Percentiles rank a stretch among this genome's conserved stretches.
Evolutionary conservation across 30 jellyfish, hydroid and myxozoan genomes (phyloP).

Genomic region (Morbakka virulenta): DNA sequence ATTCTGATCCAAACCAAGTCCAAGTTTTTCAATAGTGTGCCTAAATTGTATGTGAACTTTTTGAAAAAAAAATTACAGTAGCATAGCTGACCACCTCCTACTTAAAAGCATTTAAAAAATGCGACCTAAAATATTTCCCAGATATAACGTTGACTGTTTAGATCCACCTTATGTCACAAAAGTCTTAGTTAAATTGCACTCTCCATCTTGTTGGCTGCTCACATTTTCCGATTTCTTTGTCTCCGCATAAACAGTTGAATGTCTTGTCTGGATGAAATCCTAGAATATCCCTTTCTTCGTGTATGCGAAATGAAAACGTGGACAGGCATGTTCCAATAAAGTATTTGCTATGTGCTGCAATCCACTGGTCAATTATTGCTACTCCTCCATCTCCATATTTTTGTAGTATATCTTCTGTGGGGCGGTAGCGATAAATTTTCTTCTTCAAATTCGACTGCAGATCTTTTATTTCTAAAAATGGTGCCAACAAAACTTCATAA

Average conservation of each 20-base stretch:
- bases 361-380: constrained; percentile 95
- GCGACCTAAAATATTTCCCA: no score
- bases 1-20: no score
- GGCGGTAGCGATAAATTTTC: constrained; percentile 37
- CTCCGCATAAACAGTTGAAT: constrained; percentile 72
- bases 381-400: constrained; percentile 92
- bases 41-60: no score
- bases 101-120: no score
- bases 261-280: constrained; percentile 74
- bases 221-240: constrained; percentile 54
- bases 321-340: constrained; percentile 87
- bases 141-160: no score
- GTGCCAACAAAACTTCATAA: background rate
- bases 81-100: no score
- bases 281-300: constrained; percentile 85
- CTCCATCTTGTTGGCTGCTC: constrained; percentile 92
- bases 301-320: constrained; percentile 78
- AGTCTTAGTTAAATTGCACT: constrained; percentile 63
- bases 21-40: no score
- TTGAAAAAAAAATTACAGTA: no score
- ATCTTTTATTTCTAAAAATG: constrained; percentile 71
- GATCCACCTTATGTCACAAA: no score
- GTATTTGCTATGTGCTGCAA: constrained; percentile 91
- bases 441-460: constrained; percentile 59
- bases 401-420: constrained; percentile 44